Evolutionary conservation across 2,113 vertebrate species (phyloP).

Genomic region (Protomyctophum bolini): DNA sequence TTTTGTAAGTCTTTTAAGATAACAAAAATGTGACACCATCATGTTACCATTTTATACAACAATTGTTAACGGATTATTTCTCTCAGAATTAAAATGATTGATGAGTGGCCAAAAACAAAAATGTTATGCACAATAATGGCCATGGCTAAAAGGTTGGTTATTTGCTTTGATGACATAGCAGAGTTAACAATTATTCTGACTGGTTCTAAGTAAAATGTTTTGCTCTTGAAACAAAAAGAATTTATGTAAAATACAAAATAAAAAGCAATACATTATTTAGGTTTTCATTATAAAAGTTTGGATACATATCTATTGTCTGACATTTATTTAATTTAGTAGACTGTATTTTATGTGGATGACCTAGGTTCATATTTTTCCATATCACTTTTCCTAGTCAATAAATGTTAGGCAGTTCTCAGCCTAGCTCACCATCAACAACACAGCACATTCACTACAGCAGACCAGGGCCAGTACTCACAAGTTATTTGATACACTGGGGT

Average conservation of each 20-base stretch:
- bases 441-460: slow-evolving; percentile 12
- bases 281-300: not conserved
- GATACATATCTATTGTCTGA: slow-evolving; percentile 7
- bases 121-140: not conserved
- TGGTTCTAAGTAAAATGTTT: not conserved
- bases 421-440: not conserved
- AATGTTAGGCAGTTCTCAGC: slow-evolving; percentile 2
- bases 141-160: not conserved
- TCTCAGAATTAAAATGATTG: not conserved
- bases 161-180: too few relatives aligned
- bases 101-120: not conserved
- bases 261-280: slow-evolving; percentile 29
- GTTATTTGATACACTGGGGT: too few relatives aligned
- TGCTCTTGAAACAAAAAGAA: not conserved
- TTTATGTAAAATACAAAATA: slow-evolving; percentile 18
- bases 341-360: not conserved
- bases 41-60: not conserved
- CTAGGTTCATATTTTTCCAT: slow-evolving; percentile 22
- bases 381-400: not conserved
- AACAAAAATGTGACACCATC: slow-evolving; percentile 11
- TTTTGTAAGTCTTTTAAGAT: not conserved
- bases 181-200: not conserved
- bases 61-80: not conserved
- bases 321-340: slow-evolving; percentile 10
- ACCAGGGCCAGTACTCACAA: slow-evolving; percentile 15